A percentile compares a stretch with the other conserved stretches of the same genome.
These are phyloP conservation scores for Hydropotes inermis DNA, from an alignment of 2,113 vertebrate genomes.

Conservation along the genomic window DNA sequence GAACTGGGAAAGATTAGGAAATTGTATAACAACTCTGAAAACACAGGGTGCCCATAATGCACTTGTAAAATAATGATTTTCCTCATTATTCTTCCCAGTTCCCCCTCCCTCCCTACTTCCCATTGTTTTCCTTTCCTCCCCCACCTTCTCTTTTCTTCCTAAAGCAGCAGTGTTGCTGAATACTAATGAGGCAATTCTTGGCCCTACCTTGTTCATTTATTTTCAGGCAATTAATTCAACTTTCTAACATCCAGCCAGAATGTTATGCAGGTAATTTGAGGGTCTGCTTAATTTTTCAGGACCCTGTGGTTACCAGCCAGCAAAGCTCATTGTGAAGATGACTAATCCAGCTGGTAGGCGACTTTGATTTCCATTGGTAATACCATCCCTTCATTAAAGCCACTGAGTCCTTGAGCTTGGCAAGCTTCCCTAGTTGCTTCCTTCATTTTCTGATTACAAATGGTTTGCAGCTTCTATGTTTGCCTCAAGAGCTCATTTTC, in stretches of 20 bases:
- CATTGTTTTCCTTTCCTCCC: slow-evolving; percentile 34
- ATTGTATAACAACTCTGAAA: neutral
- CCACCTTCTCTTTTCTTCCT: neutral
- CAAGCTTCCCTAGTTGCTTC: slow-evolving; percentile 56
- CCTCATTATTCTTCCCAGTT: slow-evolving; percentile 30
- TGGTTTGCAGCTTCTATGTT: slow-evolving; percentile 69
- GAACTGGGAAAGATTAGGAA: neutral
- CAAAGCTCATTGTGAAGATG: slow-evolving; percentile 48
- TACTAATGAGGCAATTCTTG: slow-evolving; percentile 65
- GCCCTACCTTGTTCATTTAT: slow-evolving; percentile 51
- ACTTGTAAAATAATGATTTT: neutral
- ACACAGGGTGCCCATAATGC: neutral
- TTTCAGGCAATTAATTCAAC: slow-evolving; percentile 74
- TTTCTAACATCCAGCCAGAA: slow-evolving; percentile 50
- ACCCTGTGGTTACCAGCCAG: slow-evolving; percentile 64
- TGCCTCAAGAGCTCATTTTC: slow-evolving; percentile 70
- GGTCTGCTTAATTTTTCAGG: slow-evolving; percentile 60
- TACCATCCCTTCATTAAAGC: slow-evolving; percentile 64
- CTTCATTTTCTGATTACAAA: slow-evolving; percentile 71
- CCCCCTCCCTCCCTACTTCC: neutral
- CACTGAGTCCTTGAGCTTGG: slow-evolving; percentile 63
- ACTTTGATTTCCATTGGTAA: slow-evolving; percentile 68
- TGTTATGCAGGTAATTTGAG: slow-evolving; percentile 65
- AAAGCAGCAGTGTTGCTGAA: slow-evolving; percentile 39
- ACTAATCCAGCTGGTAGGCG: slow-evolving; percentile 66